Conservation (phyloP, 2,113 vertebrate species). For the Rhinichthys klamathensis region DNA sequence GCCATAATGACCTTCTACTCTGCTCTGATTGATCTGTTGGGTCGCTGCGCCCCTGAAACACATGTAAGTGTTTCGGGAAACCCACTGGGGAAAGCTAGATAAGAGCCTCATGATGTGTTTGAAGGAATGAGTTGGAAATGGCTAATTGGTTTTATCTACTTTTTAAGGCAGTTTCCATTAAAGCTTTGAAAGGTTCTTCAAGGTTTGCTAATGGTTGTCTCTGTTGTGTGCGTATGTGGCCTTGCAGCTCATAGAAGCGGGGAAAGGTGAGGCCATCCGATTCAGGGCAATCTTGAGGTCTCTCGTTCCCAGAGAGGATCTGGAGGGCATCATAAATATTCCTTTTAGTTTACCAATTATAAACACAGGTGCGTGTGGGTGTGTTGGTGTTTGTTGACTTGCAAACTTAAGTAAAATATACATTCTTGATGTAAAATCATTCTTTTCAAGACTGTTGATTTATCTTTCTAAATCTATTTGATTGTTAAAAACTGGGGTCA, state of each 20-base stretch:
- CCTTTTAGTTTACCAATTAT: slow-evolving; percentile 87
- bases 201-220: slow-evolving; percentile 35
- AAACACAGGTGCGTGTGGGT: slow-evolving; percentile 82
- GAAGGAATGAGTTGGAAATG: slow-evolving; percentile 3
- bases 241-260: slow-evolving; percentile 87
- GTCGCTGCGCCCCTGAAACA: slow-evolving; percentile 96
- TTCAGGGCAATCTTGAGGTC: slow-evolving; percentile 92
- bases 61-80: slow-evolving; percentile 79
- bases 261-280: slow-evolving; percentile 93
- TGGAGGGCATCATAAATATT: slow-evolving; percentile 92
- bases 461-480: slow-evolving; percentile 9
- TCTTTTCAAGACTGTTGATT: background rate
- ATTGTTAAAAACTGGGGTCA: background rate
- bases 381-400: background rate
- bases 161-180: slow-evolving; percentile 50
- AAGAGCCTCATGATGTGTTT: slow-evolving; percentile 5
- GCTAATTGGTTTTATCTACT: slow-evolving; percentile 37
- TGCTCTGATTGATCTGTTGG: slow-evolving; percentile 91
- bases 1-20: slow-evolving; percentile 97
- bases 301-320: slow-evolving; percentile 88
- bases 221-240: slow-evolving; percentile 38
- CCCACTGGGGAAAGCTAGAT: background rate
- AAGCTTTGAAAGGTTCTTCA: background rate
- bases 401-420: background rate
- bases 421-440: background rate